Percentiles rank a stretch among this genome's conserved stretches.
These are phyloP conservation scores for Ophion ventricosus DNA, from an alignment of 2,888 invertebrate species.

Conservation along the genomic window DNA sequence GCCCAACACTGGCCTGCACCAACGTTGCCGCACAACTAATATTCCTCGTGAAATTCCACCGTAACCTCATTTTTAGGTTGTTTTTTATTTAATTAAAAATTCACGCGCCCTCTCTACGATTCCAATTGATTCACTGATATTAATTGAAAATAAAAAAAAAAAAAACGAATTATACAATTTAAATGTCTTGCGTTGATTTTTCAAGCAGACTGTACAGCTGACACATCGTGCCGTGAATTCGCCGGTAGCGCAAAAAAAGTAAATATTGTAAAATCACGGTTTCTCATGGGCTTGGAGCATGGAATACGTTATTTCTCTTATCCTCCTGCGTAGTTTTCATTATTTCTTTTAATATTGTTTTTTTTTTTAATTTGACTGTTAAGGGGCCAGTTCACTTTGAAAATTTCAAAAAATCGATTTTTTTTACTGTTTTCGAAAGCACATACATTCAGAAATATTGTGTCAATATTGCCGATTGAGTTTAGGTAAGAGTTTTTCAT, in stretches of 20 bases:
- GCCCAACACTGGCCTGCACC: too few relatives aligned
- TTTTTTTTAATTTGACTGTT: not conserved
- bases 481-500: too few relatives aligned
- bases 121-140: not conserved
- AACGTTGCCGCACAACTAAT: too few relatives aligned
- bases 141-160: too few relatives aligned
- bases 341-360: not conserved
- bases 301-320: conserved; percentile 5
- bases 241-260: conserved; percentile 29
- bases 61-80: not conserved
- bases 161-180: not conserved
- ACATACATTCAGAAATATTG: too few relatives aligned
- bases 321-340: conserved; percentile 15
- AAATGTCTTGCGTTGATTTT: conserved; percentile 14
- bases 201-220: conserved; percentile 46
- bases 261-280: conserved; percentile 28
- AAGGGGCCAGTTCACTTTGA: not conserved
- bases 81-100: not conserved
- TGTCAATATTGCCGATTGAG: too few relatives aligned
- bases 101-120: not conserved
- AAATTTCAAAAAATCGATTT: too few relatives aligned
- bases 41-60: not conserved
- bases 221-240: conserved; percentile 25
- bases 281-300: conserved; percentile 7
- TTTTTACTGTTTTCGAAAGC: too few relatives aligned